Conservation (phyloP, 2,888 invertebrate genomes). For the Lymantria dispar region DNA sequence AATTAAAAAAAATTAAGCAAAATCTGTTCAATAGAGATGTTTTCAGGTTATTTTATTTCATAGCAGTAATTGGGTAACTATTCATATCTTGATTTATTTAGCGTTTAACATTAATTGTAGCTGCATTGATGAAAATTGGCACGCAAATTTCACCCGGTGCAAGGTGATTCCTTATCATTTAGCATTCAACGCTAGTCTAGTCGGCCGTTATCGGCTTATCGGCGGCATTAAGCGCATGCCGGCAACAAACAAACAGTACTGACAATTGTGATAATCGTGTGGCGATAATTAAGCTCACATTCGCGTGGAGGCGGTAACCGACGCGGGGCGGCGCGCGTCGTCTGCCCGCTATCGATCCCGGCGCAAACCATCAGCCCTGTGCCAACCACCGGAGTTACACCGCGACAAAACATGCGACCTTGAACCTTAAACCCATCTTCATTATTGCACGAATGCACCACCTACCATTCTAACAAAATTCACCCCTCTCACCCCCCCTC, state of each 20-base stretch:
- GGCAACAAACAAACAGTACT: conserved; percentile 45
- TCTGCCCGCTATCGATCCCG: conserved; percentile 73
- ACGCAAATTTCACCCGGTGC: conserved; percentile 14
- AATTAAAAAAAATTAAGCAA: too few species aligned
- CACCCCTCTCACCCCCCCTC: not conserved
- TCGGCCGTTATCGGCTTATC: conserved; percentile 42
- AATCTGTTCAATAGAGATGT: too few species aligned
- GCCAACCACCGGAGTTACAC: conserved; percentile 58
- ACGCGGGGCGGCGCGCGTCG: conserved; percentile 68
- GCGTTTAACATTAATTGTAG: too few species aligned
- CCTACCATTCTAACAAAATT: not conserved
- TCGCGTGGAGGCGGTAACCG: conserved; percentile 48
- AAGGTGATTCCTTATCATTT: conserved; percentile 31
- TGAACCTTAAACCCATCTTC: conserved; percentile 65
- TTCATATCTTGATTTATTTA: too few species aligned
- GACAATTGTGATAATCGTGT: conserved; percentile 52
- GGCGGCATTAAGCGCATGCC: conserved; percentile 41
- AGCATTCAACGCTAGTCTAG: conserved; percentile 34
- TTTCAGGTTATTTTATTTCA: too few species aligned
- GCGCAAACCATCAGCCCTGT: conserved; percentile 48
- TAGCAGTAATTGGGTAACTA: too few species aligned
- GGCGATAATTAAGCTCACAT: conserved; percentile 47
- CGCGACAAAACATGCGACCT: conserved; percentile 64
- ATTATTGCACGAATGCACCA: conserved; percentile 53
- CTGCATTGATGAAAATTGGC: too few species aligned